These are phyloP conservation scores for Upupa epops DNA, from an alignment of 2,113 vertebrate genomes.

Conservation along the genomic window DNA sequence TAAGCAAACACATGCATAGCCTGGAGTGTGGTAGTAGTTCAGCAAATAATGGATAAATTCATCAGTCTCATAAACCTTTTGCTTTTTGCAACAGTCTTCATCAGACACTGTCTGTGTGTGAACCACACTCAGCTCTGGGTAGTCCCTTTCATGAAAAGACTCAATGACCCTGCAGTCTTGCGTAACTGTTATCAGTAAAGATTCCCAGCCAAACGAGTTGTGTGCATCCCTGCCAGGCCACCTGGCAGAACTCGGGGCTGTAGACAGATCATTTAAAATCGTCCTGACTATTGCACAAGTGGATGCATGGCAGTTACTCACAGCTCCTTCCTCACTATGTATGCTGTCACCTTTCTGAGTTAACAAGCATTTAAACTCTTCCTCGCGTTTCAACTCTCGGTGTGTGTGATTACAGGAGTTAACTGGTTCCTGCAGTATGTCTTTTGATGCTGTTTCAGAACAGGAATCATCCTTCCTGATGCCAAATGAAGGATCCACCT, in stretches of 20 bases:
- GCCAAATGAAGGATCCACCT: slow-evolving; percentile 21
- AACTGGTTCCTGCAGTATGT: slow-evolving; percentile 22
- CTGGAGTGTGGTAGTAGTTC: slow-evolving; percentile 76
- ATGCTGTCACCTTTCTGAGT: neutral
- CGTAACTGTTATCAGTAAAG: slow-evolving; percentile 52
- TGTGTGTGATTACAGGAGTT: neutral
- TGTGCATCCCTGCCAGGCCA: neutral
- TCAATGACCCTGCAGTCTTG: slow-evolving; percentile 1
- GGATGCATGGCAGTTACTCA: neutral
- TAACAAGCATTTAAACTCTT: neutral
- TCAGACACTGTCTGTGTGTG: neutral
- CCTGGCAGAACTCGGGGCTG: neutral
- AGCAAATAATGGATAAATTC: slow-evolving; percentile 81
- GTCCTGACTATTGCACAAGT: slow-evolving; percentile 11
- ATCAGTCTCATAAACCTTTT: slow-evolving; percentile 80
- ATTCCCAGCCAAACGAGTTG: neutral
- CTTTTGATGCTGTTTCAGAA: neutral
- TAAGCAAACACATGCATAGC: slow-evolving; percentile 67
- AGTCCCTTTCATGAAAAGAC: slow-evolving; percentile 9
- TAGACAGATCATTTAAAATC: slow-evolving; percentile 2
- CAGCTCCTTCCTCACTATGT: slow-evolving; percentile 21
- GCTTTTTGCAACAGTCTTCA: slow-evolving; percentile 37
- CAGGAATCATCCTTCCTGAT: neutral
- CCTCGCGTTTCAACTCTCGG: slow-evolving; percentile 24
- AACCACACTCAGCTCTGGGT: neutral